Evolutionary conservation across 2,888 invertebrate species (phyloP).

Genomic region (Netelia melanura): DNA sequence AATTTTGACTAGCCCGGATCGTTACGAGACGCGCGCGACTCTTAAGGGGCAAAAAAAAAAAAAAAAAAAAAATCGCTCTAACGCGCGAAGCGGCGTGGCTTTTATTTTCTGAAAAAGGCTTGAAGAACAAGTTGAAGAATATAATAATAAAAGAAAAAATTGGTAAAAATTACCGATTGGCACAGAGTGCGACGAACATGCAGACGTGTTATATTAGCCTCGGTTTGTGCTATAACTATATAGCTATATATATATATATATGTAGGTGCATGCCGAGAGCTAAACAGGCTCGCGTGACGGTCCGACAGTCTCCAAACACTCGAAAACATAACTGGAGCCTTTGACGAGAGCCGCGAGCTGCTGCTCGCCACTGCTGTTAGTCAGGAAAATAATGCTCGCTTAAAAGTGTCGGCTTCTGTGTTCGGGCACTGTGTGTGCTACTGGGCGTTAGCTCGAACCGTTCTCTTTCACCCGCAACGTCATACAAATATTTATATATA

Average conservation of each 20-base stretch:
- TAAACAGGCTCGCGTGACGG: slow-evolving; percentile 79
- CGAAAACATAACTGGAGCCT: slow-evolving; percentile 72
- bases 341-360: slow-evolving; percentile 74
- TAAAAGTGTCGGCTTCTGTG: slow-evolving; percentile 64
- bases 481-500: slow-evolving; percentile 24
- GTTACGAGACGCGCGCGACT: slow-evolving; percentile 5
- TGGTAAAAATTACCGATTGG: slow-evolving; percentile 50
- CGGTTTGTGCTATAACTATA: slow-evolving; percentile 20
- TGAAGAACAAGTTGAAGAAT: slow-evolving; percentile 2
- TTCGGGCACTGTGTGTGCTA: slow-evolving; percentile 38
- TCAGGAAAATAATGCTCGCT: slow-evolving; percentile 63
- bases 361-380: slow-evolving; percentile 46
- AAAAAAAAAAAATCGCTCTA: slow-evolving; percentile 8
- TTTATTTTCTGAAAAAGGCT: slow-evolving; percentile 36
- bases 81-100: slow-evolving; percentile 27
- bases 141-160: slow-evolving; percentile 24
- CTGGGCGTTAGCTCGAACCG: slow-evolving; percentile 47
- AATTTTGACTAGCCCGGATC: slow-evolving; percentile 27
- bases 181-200: slow-evolving; percentile 46
- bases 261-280: slow-evolving; percentile 58
- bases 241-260: slow-evolving; percentile 1
- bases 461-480: slow-evolving; percentile 41
- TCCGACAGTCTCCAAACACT: slow-evolving; percentile 72
- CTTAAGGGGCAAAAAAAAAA: neutral
- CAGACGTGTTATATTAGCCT: slow-evolving; percentile 49